A percentile compares a stretch with the other conserved stretches of the same genome.
phyloP scores from a whole-genome alignment of 2,888 invertebrate genomes.

The Thereva nobilitata region DNA sequence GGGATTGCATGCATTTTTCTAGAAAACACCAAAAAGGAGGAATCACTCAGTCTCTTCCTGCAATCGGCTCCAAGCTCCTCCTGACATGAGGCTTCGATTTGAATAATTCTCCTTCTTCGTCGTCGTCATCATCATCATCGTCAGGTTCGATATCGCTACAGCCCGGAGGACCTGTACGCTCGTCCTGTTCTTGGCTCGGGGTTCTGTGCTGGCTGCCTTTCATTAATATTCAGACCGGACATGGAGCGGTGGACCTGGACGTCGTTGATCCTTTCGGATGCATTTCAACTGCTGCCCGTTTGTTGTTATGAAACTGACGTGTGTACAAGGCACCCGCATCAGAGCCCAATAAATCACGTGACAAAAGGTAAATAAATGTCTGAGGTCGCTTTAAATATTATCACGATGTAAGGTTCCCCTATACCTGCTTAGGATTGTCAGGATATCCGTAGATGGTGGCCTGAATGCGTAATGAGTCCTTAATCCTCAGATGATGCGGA shows the following conservation, averaged over 20 bases:
- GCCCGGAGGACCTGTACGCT: too few species aligned
- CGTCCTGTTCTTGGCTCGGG: neutral
- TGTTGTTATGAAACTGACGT: constrained; percentile 34
- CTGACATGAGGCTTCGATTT: constrained; percentile 33
- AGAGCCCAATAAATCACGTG: constrained; percentile 37
- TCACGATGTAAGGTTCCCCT: constrained; percentile 32
- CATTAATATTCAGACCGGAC: constrained; percentile 33
- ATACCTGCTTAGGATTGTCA: constrained; percentile 23
- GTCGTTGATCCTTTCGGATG: constrained; percentile 26
- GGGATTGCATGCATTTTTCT: constrained; percentile 30
- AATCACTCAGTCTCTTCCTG: constrained; percentile 32
- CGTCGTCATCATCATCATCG: neutral
- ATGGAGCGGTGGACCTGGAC: constrained; percentile 33
- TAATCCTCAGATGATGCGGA: constrained; percentile 1
- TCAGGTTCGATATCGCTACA: neutral
- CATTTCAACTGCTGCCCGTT: constrained; percentile 21
- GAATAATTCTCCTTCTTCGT: constrained; percentile 29
- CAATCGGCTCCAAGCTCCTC: constrained; percentile 20
- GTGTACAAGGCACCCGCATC: constrained; percentile 26
- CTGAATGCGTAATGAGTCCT: constrained; percentile 33
- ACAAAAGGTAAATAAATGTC: constrained; percentile 38
- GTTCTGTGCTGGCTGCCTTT: constrained; percentile 19
- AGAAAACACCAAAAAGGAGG: constrained; percentile 39
- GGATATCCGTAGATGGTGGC: constrained; percentile 34
- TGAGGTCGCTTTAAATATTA: constrained; percentile 36